These are phyloP conservation scores for Thymelicus acteon DNA, from an alignment of 2,888 invertebrate species.

Conservation along the genomic window DNA sequence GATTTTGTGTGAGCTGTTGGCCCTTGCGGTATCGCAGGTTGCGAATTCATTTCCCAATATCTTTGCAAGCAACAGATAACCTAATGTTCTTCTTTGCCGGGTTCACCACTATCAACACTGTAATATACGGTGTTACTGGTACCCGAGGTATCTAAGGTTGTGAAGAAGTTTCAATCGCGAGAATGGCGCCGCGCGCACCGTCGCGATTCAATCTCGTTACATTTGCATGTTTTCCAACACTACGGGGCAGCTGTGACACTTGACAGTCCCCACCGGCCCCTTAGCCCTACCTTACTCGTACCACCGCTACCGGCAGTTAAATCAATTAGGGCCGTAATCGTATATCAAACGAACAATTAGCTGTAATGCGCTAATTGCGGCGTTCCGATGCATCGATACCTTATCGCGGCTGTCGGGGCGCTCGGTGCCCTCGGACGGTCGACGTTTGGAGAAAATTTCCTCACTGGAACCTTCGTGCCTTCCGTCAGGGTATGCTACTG, in stretches of 20 bases:
- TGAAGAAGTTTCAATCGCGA: no score
- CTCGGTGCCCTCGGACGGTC: neutral
- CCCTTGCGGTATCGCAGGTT: no score
- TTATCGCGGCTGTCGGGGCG: neutral
- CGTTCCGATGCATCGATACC: constrained; percentile 32
- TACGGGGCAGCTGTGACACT: constrained; percentile 31
- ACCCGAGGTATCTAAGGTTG: no score
- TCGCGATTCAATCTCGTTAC: constrained; percentile 13
- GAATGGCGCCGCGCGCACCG: neutral
- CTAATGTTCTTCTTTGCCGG: no score
- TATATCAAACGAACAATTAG: constrained; percentile 41
- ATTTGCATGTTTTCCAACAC: constrained; percentile 40
- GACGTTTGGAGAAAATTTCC: constrained; percentile 9
- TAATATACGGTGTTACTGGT: no score
- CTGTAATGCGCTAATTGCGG: constrained; percentile 37
- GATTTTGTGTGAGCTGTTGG: no score
- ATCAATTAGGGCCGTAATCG: constrained; percentile 39
- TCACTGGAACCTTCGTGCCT: neutral
- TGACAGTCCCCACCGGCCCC: constrained; percentile 1
- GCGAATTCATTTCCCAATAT: no score
- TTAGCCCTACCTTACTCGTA: no score
- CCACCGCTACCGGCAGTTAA: constrained; percentile 21
- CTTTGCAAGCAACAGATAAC: no score
- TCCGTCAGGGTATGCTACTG: no score
- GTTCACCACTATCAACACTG: no score